Base-by-base conservation (phyloP, 2,888 invertebrate genomes). In the Morpho achilles region DNA sequence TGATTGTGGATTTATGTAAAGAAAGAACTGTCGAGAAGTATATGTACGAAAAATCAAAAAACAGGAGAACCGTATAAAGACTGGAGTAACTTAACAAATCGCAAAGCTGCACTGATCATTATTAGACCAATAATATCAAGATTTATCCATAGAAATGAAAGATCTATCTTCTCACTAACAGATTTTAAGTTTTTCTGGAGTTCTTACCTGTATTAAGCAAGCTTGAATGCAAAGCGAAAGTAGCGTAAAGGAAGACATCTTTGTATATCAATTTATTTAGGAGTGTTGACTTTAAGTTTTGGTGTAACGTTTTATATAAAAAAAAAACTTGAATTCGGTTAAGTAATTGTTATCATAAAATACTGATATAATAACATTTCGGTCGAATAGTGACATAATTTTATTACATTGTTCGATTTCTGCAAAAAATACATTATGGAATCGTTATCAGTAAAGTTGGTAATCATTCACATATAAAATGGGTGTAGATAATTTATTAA, bases 151-250 rank as follows among this genome's bases (percentile, higher is more conserved):
- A 16, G 16, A 16, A 16, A 16, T 32, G 1, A 32, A 32, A 32
- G 32, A 32, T 32, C 32, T 32, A 5, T 32, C 32, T 32, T 32
- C 32, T 32, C 5, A 32, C 3, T 5, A 32, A 5, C 32, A 5
- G 32, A 32, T 32, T 5, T 32, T 32, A 32, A 32, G 32, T 32
- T 3, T 32, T 32, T 32, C 1, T 32, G 5, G 3, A 32, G 32
- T 32, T 40, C 56, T 67, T 67, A 78, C 78, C 69, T 74, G 74
- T 56, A 77, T 64, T 56, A 79, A 70, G 66, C 76, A 79, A 65
- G 72, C 74, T 69, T 78, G 78, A 58, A 71, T 56, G 69, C 73
- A 74, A 54, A 76, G 55, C n/a, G 73, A 56, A 44, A 77, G 55
- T 51, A 75, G 69, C 39, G 69, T 62, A 60, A 72, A 71, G 50